These are phyloP conservation scores for Leptinotarsa tumamoca DNA, from an alignment of 2,888 invertebrate genomes.

Conservation along the genomic window DNA sequence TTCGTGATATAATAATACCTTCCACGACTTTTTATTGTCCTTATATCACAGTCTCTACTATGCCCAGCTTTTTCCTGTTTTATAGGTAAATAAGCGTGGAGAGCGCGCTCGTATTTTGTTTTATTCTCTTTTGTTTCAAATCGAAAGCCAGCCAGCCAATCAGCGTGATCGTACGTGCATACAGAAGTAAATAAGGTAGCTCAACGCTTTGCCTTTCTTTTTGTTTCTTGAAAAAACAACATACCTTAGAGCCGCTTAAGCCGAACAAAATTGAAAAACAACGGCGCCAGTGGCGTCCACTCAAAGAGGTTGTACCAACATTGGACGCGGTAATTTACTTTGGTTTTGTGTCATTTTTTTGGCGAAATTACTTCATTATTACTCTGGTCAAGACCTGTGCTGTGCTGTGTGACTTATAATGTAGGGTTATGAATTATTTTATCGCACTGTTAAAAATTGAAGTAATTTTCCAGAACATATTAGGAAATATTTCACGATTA, in stretches of 20 bases:
- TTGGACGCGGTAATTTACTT: not conserved
- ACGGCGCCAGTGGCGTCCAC: conserved; percentile 30
- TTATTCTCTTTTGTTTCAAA: conserved; percentile 33
- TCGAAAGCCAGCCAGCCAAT: conserved; percentile 49
- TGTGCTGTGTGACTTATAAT: conserved; percentile 27
- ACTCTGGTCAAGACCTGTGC: not conserved
- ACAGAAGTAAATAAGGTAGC: conserved; percentile 51
- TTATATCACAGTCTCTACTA: conserved; percentile 30
- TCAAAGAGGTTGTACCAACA: not conserved
- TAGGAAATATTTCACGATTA: not conserved
- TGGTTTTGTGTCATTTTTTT: not conserved
- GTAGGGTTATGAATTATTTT: conserved; percentile 34
- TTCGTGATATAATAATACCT: conserved; percentile 25
- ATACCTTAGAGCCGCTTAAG: conserved; percentile 48
- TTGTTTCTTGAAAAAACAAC: conserved; percentile 39
- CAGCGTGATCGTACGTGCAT: conserved; percentile 48
- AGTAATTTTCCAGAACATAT: not conserved
- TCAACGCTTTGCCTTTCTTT: conserved; percentile 44
- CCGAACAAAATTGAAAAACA: conserved; percentile 48
- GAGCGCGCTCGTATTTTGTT: conserved; percentile 30
- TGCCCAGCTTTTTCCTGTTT: conserved; percentile 33
- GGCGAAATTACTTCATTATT: conserved; percentile 19
- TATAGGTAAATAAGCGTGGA: conserved; percentile 42
- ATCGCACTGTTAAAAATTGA: not conserved
- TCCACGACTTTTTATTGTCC: conserved; percentile 22